phyloP scores from a whole-genome alignment of 2,113 vertebrate species.

The Mola mola region DNA sequence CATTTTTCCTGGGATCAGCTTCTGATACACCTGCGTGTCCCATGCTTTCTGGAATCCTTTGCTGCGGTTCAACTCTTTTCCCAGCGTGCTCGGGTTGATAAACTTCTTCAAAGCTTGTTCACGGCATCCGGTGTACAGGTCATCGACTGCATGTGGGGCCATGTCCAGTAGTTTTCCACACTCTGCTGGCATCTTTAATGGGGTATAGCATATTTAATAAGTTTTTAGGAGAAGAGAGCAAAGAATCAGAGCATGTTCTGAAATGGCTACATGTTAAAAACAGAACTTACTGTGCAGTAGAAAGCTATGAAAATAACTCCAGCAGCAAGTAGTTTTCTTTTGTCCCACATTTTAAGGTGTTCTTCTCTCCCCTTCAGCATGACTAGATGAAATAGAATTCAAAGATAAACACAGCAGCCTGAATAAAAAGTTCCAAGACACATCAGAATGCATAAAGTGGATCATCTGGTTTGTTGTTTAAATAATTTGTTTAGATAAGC shows the following conservation, averaged over 20 bases:
- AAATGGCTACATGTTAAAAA: not conserved
- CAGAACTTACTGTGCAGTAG: slow-evolving; percentile 44
- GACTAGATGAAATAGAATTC: not conserved
- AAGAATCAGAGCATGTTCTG: no score
- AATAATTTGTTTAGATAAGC: slow-evolving; percentile 26
- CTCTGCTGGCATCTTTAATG: slow-evolving; percentile 25
- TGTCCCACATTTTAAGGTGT: slow-evolving; percentile 41
- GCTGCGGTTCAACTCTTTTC: slow-evolving; percentile 36
- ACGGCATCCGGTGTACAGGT: slow-evolving; percentile 54
- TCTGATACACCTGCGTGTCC: accelerated
- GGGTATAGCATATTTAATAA: not conserved
- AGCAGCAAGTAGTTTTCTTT: slow-evolving; percentile 14
- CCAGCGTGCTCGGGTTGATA: slow-evolving; percentile 47
- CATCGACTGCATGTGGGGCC: slow-evolving; percentile 54
- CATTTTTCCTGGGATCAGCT: slow-evolving; percentile 25
- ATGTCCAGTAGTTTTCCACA: slow-evolving; percentile 19
- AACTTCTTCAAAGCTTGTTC: slow-evolving; percentile 59
- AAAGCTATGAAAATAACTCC: slow-evolving; percentile 22
- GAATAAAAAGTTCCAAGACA: not conserved
- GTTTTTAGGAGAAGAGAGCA: no score
- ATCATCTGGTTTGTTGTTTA: not conserved
- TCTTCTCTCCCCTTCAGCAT: not conserved
- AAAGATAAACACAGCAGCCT: slow-evolving; percentile 8
- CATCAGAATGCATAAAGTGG: not conserved
- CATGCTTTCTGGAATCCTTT: slow-evolving; percentile 12